Conservation (phyloP, 2,888 invertebrate genomes). For the Philhelius pedissequus region DNA sequence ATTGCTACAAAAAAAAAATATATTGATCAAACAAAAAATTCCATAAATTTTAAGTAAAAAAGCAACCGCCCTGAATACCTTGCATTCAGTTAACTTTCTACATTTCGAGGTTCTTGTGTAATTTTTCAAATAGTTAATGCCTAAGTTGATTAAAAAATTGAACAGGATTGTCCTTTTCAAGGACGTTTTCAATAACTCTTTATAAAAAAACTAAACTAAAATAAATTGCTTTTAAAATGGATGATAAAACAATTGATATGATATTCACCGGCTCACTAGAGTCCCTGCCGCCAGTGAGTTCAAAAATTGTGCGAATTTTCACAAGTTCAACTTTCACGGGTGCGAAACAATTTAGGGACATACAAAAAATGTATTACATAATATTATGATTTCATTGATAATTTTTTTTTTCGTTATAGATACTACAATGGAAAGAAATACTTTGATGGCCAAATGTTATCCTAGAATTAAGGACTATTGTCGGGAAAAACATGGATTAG, state of each 20-base stretch:
- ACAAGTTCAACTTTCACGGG: constrained; percentile 99
- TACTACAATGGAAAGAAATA: constrained; percentile 97
- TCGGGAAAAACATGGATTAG: constrained; percentile 96
- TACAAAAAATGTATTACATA: constrained; percentile 24
- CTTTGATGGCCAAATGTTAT: constrained; percentile 98
- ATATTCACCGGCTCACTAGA: constrained; percentile 94
- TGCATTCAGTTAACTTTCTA: constrained; percentile 41
- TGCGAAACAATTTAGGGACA: constrained; percentile 77
- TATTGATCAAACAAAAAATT: constrained; percentile 66
- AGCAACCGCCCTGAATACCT: constrained; percentile 5
- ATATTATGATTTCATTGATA: background rate
- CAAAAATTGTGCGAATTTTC: constrained; percentile 98
- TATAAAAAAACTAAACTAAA: background rate
- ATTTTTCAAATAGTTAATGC: background rate
- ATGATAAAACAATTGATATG: constrained; percentile 92
- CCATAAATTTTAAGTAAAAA: constrained; percentile 50
- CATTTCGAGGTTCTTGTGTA: constrained; percentile 19
- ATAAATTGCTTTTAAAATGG: constrained; percentile 81
- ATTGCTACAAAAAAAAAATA: constrained; percentile 1
- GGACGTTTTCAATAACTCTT: background rate
- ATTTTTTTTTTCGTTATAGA: constrained; percentile 81
- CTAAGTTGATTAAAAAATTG: constrained; percentile 17
- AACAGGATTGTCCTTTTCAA: constrained; percentile 62
- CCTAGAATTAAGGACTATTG: constrained; percentile 98
- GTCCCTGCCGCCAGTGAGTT: constrained; percentile 95